These are phyloP conservation scores for Arrhamphus sclerolepis DNA, from an alignment of 2,797 vertebrate species.

Conservation along the genomic window DNA sequence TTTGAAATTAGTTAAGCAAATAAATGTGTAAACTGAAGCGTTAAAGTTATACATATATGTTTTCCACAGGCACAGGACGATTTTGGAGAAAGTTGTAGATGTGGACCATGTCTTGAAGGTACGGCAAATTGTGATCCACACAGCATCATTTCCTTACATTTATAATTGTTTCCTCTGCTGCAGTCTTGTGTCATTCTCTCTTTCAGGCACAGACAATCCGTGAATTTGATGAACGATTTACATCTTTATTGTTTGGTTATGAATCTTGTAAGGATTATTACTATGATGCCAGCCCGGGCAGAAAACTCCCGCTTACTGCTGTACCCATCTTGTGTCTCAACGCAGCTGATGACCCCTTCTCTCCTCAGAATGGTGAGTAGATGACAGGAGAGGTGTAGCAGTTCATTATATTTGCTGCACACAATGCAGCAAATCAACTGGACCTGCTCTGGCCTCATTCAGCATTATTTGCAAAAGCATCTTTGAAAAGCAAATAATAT, in stretches of 20 bases:
- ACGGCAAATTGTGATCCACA: neutral
- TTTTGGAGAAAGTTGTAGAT: constrained; percentile 81
- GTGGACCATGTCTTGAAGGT: constrained; percentile 84
- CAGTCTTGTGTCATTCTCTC: neutral
- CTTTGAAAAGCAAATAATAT: too few species aligned
- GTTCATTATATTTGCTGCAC: too few species aligned
- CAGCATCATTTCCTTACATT: fast-evolving
- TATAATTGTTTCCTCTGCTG: fast-evolving
- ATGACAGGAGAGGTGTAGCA: neutral
- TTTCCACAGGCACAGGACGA: constrained; percentile 79
- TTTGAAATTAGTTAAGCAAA: neutral
- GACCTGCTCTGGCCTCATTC: too few species aligned
- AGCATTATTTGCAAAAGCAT: too few species aligned
- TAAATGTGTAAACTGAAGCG: fast-evolving
- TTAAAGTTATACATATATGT: neutral
- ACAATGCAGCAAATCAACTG: too few species aligned
- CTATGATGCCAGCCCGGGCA: constrained; percentile 77
- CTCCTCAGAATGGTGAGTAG: constrained; percentile 75
- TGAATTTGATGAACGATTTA: constrained; percentile 86
- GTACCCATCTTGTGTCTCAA: constrained; percentile 87
- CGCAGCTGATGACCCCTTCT: constrained; percentile 87
- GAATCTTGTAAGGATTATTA: constrained; percentile 82
- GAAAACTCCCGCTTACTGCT: constrained; percentile 72
- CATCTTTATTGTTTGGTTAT: constrained; percentile 82
- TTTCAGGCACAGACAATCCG: constrained; percentile 82